Percentiles rank a stretch among this genome's conserved stretches.
Evolutionary conservation across 2,797 vertebrate genomes (phyloP).

Genomic region (Glossophaga mutica): DNA sequence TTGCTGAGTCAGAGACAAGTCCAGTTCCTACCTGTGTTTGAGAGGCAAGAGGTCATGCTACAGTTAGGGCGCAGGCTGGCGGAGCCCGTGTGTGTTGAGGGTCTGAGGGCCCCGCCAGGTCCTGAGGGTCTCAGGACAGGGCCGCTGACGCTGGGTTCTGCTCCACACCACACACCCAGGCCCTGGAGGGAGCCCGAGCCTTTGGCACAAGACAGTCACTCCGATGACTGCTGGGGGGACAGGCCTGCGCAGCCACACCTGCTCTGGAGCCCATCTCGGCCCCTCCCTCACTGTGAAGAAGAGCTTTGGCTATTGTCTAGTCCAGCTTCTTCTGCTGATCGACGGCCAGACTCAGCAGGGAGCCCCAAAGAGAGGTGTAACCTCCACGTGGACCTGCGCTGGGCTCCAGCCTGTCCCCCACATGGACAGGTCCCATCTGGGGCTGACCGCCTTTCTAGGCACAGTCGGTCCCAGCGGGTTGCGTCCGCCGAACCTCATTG

Average conservation of each 20-base stretch:
- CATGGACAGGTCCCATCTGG: background rate
- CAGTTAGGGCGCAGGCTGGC: too few species aligned
- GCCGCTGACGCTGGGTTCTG: background rate
- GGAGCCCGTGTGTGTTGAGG: too few species aligned
- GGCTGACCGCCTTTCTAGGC: background rate
- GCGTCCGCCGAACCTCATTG: background rate
- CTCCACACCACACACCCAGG: background rate
- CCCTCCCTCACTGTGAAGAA: background rate
- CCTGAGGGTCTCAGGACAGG: background rate
- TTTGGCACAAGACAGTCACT: background rate
- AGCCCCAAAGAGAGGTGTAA: background rate
- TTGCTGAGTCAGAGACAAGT: too few species aligned
- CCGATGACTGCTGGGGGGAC: too few species aligned
- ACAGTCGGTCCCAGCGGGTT: background rate
- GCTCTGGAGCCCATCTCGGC: background rate
- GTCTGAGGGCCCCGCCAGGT: background rate
- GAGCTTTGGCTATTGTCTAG: background rate
- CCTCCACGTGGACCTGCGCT: background rate
- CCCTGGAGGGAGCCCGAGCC: background rate
- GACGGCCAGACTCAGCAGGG: background rate
- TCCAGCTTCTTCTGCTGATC: background rate
- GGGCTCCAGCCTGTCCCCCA: background rate
- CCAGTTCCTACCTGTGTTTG: too few species aligned
- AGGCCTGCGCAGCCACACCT: background rate
- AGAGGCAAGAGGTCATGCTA: too few species aligned